A percentile compares a stretch with the other conserved stretches of the same genome.
These are phyloP conservation scores for Frieseomelitta varia DNA, from an alignment of 1,140 invertebrate genomes.

Conservation along the genomic window DNA sequence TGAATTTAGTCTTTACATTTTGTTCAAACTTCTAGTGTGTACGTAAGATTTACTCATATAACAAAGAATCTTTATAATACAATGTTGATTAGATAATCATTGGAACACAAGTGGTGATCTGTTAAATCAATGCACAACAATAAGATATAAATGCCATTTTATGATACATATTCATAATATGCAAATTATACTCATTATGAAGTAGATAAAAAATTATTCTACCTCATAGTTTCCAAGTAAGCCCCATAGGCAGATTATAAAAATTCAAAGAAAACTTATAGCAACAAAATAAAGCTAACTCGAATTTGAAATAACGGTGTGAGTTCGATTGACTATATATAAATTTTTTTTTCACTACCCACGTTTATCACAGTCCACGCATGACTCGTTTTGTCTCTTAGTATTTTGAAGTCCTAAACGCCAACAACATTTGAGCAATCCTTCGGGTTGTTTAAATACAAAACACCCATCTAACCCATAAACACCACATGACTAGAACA, in stretches of 20 bases:
- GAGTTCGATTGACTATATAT: slow-evolving; percentile 64
- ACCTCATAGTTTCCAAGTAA: slow-evolving; percentile 39
- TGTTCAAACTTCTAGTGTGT: slow-evolving; percentile 23
- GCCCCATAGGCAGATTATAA: slow-evolving; percentile 61
- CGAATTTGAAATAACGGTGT: slow-evolving; percentile 56
- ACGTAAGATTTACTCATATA: slow-evolving; percentile 41
- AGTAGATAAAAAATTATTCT: slow-evolving; percentile 14
- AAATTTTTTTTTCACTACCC: slow-evolving; percentile 71
- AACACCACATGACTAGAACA: slow-evolving; percentile 80
- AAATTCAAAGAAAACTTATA: slow-evolving; percentile 46
- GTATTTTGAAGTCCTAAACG: slow-evolving; percentile 78
- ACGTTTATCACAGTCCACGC: slow-evolving; percentile 81
- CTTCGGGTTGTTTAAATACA: slow-evolving; percentile 69
- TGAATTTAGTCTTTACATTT: slow-evolving; percentile 40
- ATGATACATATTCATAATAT: slow-evolving; percentile 14
- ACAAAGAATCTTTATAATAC: slow-evolving; percentile 53
- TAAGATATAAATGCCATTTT: slow-evolving; percentile 61
- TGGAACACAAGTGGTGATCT: slow-evolving; percentile 65
- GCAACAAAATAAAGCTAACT: slow-evolving; percentile 55
- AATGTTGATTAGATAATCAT: slow-evolving; percentile 60
- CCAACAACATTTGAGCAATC: slow-evolving; percentile 80
- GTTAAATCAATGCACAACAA: slow-evolving; percentile 56
- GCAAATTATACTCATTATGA: slow-evolving; percentile 21
- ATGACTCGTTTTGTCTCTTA: slow-evolving; percentile 79
- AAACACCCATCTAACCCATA: slow-evolving; percentile 72